Percentiles rank a stretch among this genome's conserved stretches.
These are phyloP conservation scores for Ganaspis sp. DNA, from an alignment of 1,140 invertebrate species.

Conservation along the genomic window DNA sequence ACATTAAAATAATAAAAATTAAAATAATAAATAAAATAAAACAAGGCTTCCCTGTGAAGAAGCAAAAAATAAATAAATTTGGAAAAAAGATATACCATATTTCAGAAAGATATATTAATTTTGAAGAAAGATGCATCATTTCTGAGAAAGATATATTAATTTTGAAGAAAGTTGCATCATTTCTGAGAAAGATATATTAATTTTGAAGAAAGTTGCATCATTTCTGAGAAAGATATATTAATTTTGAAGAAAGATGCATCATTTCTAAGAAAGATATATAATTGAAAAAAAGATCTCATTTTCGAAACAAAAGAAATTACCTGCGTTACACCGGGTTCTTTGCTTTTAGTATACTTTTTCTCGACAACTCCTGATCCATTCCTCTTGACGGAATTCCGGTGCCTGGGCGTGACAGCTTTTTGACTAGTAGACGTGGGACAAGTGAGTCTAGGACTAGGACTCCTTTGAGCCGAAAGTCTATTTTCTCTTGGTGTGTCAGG, in stretches of 20 bases:
- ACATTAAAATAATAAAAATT: too few species aligned
- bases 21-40: too few species aligned
- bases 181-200: constrained; percentile 7
- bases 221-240: constrained; percentile 13
- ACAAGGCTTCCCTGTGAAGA: too few species aligned
- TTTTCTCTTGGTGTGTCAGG: constrained; percentile 65
- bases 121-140: too few species aligned
- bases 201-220: neutral
- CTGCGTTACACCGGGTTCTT: constrained; percentile 63
- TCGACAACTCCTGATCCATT: constrained; percentile 66
- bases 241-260: neutral
- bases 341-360: constrained; percentile 65
- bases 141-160: too few species aligned
- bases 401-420: constrained; percentile 69
- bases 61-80: neutral
- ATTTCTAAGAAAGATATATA: neutral
- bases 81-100: neutral
- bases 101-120: too few species aligned
- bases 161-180: too few species aligned
- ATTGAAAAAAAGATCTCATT: neutral
- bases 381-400: constrained; percentile 71
- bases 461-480: constrained; percentile 61
- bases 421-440: constrained; percentile 59
- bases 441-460: constrained; percentile 68
- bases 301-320: constrained; percentile 50